Conservation (phyloP, 1,140 invertebrate genomes). For the Hyles euphorbiae region DNA sequence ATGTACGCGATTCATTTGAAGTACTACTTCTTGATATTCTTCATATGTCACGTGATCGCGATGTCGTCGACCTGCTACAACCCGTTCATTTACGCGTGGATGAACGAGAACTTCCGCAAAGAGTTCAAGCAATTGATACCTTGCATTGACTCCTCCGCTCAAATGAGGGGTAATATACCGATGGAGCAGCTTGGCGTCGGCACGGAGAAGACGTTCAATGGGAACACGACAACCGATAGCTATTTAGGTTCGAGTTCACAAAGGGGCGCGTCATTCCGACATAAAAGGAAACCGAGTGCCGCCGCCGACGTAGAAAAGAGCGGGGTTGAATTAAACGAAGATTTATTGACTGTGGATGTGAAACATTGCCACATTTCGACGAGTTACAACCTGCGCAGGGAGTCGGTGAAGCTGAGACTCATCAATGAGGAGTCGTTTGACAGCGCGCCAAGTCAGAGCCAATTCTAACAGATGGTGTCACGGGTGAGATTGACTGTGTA, state of each 20-base stretch:
- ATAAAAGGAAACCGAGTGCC: conserved; percentile 66
- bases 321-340: conserved; percentile 68
- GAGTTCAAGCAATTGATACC: conserved; percentile 94
- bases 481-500: conserved; percentile 36
- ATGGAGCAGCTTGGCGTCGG: conserved; percentile 64
- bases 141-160: conserved; percentile 78
- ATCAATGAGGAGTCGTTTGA: conserved; percentile 73
- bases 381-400: conserved; percentile 67
- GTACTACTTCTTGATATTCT: conserved; percentile 91
- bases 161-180: conserved; percentile 53
- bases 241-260: conserved; percentile 62
- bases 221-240: conserved; percentile 77
- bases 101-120: conserved; percentile 98
- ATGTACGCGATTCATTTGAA: conserved; percentile 82
- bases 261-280: conserved; percentile 53
- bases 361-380: conserved; percentile 69
- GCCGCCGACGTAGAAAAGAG: conserved; percentile 67
- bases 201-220: conserved; percentile 83
- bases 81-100: conserved; percentile 94
- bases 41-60: conserved; percentile 93
- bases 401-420: conserved; percentile 67
- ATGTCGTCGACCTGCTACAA: conserved; percentile 99
- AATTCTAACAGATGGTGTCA: conserved; percentile 65
- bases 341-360: conserved; percentile 61
- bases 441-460: conserved; percentile 50